A percentile compares a stretch with the other conserved stretches of the same genome.
These are phyloP conservation scores for Oncorhynchus kisutch DNA, from an alignment of 2,113 vertebrate genomes.

Conservation along the genomic window DNA sequence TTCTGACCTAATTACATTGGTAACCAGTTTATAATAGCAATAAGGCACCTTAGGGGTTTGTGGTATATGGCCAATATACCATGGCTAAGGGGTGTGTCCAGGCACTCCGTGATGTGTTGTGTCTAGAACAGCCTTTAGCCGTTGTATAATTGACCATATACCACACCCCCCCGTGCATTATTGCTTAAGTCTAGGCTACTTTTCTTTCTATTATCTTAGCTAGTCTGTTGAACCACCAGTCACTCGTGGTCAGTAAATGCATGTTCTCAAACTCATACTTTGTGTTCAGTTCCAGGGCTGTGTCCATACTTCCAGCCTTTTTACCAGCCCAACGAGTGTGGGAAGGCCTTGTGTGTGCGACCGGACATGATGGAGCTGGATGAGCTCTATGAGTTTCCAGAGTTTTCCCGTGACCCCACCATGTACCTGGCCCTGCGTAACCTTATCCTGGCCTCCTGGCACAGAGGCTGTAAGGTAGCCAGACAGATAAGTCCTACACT, in stretches of 20 bases:
- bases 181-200: too few species aligned
- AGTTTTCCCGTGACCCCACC: conserved; percentile 95
- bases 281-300: conserved; percentile 82
- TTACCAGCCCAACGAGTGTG: conserved; percentile 97
- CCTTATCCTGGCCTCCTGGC: conserved; percentile 93
- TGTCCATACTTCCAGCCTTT: conserved; percentile 96
- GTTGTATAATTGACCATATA: too few species aligned
- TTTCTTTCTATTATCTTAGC: too few species aligned
- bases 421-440: conserved; percentile 96
- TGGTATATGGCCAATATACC: too few species aligned
- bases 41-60: too few species aligned
- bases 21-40: too few species aligned
- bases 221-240: too few species aligned
- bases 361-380: conserved; percentile 98
- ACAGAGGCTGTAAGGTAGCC: conserved; percentile 86
- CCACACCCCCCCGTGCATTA: too few species aligned
- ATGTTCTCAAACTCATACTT: neutral
- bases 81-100: too few species aligned
- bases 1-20: too few species aligned
- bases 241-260: neutral
- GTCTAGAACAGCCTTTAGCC: too few species aligned
- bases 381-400: conserved; percentile 97
- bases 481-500: neutral
- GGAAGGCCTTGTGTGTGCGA: conserved; percentile 94
- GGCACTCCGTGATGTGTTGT: too few species aligned